Percentiles rank a stretch among this genome's conserved stretches.
Conservation (phyloP, 2,888 invertebrate species). For the Plagiodera versicolora region DNA sequence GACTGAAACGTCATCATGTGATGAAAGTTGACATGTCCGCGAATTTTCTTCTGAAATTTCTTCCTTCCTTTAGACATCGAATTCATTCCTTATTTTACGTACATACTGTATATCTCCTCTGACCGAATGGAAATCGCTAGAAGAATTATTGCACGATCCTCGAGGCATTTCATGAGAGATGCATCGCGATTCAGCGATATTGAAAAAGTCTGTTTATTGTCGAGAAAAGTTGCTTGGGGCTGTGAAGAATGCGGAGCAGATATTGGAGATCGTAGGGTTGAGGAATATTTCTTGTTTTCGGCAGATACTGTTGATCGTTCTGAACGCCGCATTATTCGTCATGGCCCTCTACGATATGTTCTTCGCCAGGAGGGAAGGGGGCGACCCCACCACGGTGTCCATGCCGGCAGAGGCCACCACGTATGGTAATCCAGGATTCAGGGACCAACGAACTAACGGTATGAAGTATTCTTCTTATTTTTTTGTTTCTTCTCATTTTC, state of each 20-base stretch:
- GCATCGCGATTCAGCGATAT: too few relatives aligned
- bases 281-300: slow-evolving; percentile 3
- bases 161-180: too few relatives aligned
- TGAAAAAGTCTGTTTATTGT: too few relatives aligned
- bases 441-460: slow-evolving; percentile 65
- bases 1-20: too few relatives aligned
- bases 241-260: too few relatives aligned
- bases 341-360: slow-evolving; percentile 80
- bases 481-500: too few relatives aligned
- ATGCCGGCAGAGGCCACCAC: slow-evolving; percentile 68
- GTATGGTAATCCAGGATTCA: slow-evolving; percentile 84
- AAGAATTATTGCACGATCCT: background rate
- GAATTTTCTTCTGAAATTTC: too few relatives aligned
- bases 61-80: too few relatives aligned
- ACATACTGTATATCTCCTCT: too few relatives aligned
- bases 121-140: background rate
- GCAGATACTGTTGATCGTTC: slow-evolving; percentile 76
- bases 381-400: slow-evolving; percentile 73
- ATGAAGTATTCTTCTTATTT: slow-evolving; percentile 10
- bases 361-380: slow-evolving; percentile 73
- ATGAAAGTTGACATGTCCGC: too few relatives aligned
- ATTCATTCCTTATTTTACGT: too few relatives aligned
- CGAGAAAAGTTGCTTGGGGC: background rate
- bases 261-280: too few relatives aligned
- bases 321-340: slow-evolving; percentile 75